Evolutionary conservation across 2,888 invertebrate genomes (phyloP), one percentile per base, ranked within the genome.

Genomic region (Aporophyla lueneburgensis): DNA sequence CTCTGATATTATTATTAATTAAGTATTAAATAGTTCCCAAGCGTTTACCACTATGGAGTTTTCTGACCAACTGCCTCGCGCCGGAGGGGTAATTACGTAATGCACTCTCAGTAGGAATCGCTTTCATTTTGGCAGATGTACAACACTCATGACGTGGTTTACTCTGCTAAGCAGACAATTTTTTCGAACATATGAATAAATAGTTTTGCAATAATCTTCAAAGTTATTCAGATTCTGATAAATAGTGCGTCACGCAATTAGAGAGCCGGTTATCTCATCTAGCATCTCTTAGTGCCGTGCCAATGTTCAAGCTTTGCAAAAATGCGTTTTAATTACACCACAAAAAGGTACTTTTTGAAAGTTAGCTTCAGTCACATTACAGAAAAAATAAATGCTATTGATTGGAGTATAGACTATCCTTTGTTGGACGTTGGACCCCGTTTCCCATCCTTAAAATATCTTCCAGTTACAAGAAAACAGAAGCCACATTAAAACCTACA

Each of bases 401-500:
- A 9, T 63, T 9, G 5, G 5, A 14, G 9, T 21, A 21, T 10
- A 46, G 16, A 21, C 21, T 43, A 3, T 49, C 6, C 7, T 24
- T 2, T 21, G 9, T 21, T 9, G 0, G 9, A 72, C 4, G 5
- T 33, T 10, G 14, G 3, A 16, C 5, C 46, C 43, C 16, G 19
- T 62, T 58, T 27, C 33, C 46, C 12, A 54, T 33, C 67, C 58
- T 83, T 46, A 67, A 46, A 56, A 74, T 51, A 49, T 61, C 21
- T 54, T 40, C 58, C 9, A 73, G n/a, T 62, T 69, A 73, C 81
- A 71, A 71, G 70, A 62, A 81, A 74, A 81, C 85, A 73, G 85
- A 69, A 85, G 85, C 63, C 33, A 71, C 65, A 77, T 69, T 68
- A 83, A 81, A 77, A 85, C 81, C 77, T 49, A 69, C 27, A 73